Conservation (phyloP, 1,140 invertebrate species). For the Mylabris phalerata region DNA sequence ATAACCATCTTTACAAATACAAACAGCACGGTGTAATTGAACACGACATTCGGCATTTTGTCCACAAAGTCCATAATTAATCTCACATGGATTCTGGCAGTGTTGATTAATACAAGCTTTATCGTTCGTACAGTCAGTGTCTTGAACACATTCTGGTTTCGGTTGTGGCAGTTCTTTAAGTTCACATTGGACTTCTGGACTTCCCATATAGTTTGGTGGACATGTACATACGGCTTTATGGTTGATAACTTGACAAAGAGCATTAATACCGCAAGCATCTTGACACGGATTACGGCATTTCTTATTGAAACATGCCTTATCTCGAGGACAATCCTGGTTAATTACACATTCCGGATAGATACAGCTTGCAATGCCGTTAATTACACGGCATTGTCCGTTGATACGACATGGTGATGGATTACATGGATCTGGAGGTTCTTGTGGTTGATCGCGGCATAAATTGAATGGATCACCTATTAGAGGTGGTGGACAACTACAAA, state of each 20-base stretch:
- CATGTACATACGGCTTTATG: constrained; percentile 76
- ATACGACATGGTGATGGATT: constrained; percentile 71
- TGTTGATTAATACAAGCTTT: constrained; percentile 73
- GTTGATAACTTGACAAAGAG: constrained; percentile 73
- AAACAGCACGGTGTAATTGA: constrained; percentile 73
- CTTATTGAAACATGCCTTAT: constrained; percentile 71
- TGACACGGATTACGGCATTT: constrained; percentile 77
- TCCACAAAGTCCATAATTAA: constrained; percentile 61
- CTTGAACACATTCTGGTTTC: constrained; percentile 68
- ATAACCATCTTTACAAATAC: constrained; percentile 74
- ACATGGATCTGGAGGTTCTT: constrained; percentile 59
- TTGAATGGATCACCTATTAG: constrained; percentile 70
- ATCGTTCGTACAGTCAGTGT: constrained; percentile 76
- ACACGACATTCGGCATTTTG: constrained; percentile 75
- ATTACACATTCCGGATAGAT: constrained; percentile 80
- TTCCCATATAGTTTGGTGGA: constrained; percentile 71
- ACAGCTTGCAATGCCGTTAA: constrained; percentile 62
- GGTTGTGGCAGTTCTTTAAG: constrained; percentile 46
- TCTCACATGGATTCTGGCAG: constrained; percentile 71
- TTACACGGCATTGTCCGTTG: constrained; percentile 71
- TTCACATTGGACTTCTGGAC: constrained; percentile 66
- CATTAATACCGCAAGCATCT: constrained; percentile 76
- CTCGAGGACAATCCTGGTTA: constrained; percentile 73
- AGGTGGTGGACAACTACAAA: constrained; percentile 66
- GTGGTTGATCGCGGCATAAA: constrained; percentile 52